Evolutionary conservation across 2,113 vertebrate genomes (phyloP).

Genomic region (Melanerpes formicivorus): DNA sequence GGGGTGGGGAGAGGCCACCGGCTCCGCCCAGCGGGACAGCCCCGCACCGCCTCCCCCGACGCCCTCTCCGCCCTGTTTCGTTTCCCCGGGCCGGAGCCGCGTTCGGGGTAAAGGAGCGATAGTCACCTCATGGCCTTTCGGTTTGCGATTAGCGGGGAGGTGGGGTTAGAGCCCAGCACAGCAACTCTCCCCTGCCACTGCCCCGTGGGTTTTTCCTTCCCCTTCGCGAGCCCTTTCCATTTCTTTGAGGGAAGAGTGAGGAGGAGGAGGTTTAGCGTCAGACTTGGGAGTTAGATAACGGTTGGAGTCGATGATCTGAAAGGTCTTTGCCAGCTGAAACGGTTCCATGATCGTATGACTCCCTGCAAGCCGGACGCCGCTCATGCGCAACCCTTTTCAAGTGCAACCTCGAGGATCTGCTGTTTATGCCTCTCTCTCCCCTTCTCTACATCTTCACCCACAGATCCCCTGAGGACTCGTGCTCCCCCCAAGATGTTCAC

Average conservation of each 20-base stretch:
- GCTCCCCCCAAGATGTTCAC: neutral
- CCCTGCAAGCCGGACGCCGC: accelerated
- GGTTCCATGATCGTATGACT: too few species aligned
- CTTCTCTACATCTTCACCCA: neutral
- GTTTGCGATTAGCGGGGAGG: too few species aligned
- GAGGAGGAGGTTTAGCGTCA: neutral
- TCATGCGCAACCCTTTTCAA: neutral
- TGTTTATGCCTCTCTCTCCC: neutral
- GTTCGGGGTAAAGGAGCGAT: neutral
- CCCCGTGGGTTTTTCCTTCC: neutral
- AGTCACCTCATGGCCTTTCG: too few species aligned
- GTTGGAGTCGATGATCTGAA: too few species aligned
- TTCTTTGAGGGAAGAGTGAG: neutral
- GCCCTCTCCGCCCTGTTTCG: neutral
- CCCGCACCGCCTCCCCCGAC: accelerated
- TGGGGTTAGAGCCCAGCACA: too few species aligned
- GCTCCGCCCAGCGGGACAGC: neutral
- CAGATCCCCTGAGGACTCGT: neutral
- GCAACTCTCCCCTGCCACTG: neutral
- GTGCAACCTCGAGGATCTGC: neutral
- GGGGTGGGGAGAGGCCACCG: neutral
- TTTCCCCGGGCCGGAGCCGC: neutral
- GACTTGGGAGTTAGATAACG: too few species aligned
- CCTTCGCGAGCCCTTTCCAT: accelerated
- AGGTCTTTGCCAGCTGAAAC: too few species aligned